Conservation (phyloP, 2,797 vertebrate genomes). For the Acanthurus leucopareius region DNA sequence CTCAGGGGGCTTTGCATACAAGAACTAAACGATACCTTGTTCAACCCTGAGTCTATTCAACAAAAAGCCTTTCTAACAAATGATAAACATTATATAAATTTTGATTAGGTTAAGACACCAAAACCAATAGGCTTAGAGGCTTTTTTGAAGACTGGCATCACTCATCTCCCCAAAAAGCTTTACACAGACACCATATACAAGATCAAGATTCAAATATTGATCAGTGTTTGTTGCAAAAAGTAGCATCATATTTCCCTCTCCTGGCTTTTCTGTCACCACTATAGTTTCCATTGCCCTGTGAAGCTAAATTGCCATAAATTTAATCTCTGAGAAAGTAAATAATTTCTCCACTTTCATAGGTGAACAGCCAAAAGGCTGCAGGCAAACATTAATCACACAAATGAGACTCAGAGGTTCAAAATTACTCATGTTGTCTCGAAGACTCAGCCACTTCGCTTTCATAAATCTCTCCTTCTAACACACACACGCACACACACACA, state of each 20-base stretch:
- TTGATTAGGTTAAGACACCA: too few relatives aligned
- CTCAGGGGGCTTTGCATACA: too few relatives aligned
- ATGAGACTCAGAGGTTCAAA: constrained; percentile 46
- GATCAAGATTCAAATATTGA: constrained; percentile 2
- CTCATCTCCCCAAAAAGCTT: background rate
- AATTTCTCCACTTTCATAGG: constrained; percentile 38
- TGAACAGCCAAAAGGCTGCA: constrained; percentile 46
- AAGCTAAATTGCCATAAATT: constrained; percentile 32
- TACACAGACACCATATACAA: background rate
- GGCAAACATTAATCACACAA: constrained; percentile 57
- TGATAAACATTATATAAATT: too few relatives aligned
- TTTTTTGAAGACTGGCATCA: too few relatives aligned
- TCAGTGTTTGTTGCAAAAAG: constrained; percentile 15
- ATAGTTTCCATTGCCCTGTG: constrained; percentile 37
- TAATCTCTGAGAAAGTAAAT: constrained; percentile 41
- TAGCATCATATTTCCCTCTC: constrained; percentile 4
- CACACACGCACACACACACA: background rate
- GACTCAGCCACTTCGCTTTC: constrained; percentile 37
- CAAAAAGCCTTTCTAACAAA: too few relatives aligned
- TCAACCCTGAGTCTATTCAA: too few relatives aligned
- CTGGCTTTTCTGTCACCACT: constrained; percentile 17
- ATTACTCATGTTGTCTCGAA: constrained; percentile 53
- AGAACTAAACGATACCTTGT: too few relatives aligned
- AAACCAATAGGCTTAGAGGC: too few relatives aligned
- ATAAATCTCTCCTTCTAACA: constrained; percentile 24